Base-by-base conservation (phyloP, 2,113 vertebrate species). In the Eptatretus burgeri region DNA sequence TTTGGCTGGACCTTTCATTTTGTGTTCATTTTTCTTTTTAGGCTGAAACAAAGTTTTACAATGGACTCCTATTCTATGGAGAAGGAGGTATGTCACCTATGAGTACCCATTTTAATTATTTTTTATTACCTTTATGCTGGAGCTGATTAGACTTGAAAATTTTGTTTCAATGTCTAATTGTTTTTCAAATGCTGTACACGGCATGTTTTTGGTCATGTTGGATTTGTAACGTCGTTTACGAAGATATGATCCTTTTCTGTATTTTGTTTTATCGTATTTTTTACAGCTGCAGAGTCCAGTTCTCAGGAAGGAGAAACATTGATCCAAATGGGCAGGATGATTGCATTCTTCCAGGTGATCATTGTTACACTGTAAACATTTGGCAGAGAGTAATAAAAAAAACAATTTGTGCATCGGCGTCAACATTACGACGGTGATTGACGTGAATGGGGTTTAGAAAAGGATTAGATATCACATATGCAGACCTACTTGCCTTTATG, bases 11-110 rank as follows among this genome's bases (percentile, higher is more conserved):
- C 41, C 51, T 63, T 20, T 27, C 14, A 65, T 18, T 72, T 63
- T 74, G 56, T 62, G 68, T 71, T 73, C 72, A 64, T 75, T 69
- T 66, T 64, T 68, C 62, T 63, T 69, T 72, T 66, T 71, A 98
- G 91, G 89, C 88, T 67, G 89, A 96, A 81, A 83, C 78, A 53
- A 96, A 85, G 69, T 93, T 98, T 77, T 98, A 94, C 74, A 94
- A 83, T 73, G 91, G 91, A 63, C 79, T 96, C 53, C 75, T 96
- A 73, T 96, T 85, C 73, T 98, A 94, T 68, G 89, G 88, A 71
- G 91, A 98, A 78, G 89, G 89, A 81, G 84, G 91, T 98, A 73
- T 73, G 74, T 20, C 60, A 20, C n/a, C n/a, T n/a, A n/a, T n/a
- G n/a, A n/a, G n/a, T n/a, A n/a, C n/a, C n/a, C n/a, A n/a, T 14